Evolutionary conservation across 2,113 vertebrate genomes (phyloP).

Genomic region (Tetraodon nigroviridis): DNA sequence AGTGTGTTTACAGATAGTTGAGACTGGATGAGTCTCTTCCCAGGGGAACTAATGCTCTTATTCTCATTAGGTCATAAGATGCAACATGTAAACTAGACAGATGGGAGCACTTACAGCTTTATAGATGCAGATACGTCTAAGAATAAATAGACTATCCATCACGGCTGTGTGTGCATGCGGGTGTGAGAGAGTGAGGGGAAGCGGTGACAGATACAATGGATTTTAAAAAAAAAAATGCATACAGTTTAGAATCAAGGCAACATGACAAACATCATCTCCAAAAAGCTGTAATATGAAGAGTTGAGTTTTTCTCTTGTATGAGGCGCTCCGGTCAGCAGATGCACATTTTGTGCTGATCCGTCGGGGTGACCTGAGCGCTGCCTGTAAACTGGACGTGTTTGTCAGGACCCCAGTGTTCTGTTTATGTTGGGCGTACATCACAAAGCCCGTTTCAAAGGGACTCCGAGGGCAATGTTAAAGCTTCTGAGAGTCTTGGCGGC

Average conservation of each 20-base stretch:
- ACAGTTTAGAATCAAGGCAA: neutral
- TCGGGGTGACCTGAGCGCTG: slow-evolving; percentile 35
- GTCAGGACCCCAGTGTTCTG: slow-evolving; percentile 54
- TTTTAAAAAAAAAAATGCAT: too few species aligned
- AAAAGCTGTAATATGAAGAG: too few species aligned
- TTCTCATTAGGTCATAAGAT: slow-evolving; percentile 63
- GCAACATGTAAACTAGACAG: slow-evolving; percentile 61
- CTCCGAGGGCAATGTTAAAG: slow-evolving; percentile 27
- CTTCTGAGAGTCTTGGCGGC: slow-evolving; percentile 31
- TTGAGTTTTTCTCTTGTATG: neutral
- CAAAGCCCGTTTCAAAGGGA: slow-evolving; percentile 47
- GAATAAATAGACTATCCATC: slow-evolving; percentile 63
- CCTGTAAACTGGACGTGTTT: slow-evolving; percentile 56
- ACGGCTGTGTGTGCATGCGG: slow-evolving; percentile 30
- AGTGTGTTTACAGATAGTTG: slow-evolving; percentile 67
- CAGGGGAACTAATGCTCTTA: slow-evolving; percentile 64
- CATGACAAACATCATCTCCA: too few species aligned
- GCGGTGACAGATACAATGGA: neutral
- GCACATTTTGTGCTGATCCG: slow-evolving; percentile 12
- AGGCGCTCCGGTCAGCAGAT: slow-evolving; percentile 2
- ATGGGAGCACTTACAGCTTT: slow-evolving; percentile 57
- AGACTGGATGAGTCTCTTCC: slow-evolving; percentile 48
- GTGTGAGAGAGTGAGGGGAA: neutral
- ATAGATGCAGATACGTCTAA: slow-evolving; percentile 52
- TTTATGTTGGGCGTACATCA: slow-evolving; percentile 65